Evolutionary conservation across 2,113 vertebrate species (phyloP), one percentile per base, ranked within the genome.

Genomic region (Lepus europaeus): DNA sequence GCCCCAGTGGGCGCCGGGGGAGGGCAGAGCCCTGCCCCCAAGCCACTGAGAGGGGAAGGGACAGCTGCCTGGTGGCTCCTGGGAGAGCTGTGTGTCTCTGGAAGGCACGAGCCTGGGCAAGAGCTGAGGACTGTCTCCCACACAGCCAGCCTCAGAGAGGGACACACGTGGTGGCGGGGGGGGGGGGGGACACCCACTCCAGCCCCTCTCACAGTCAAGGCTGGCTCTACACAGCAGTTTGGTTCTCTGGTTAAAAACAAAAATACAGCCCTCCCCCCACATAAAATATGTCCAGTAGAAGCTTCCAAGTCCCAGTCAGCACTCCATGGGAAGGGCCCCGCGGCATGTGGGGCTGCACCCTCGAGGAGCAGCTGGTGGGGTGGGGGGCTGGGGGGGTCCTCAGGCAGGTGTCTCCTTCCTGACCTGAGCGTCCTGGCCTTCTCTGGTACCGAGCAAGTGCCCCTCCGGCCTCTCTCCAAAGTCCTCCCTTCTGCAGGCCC

Each of bases 241-340:
- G 64, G 70, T 79, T 94, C 91, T 85, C 83, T 86, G 79, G 89
- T 78, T 6, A 45, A 45, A 53, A 81, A 96, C 96, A 94, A 51
- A 79, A 68, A 66, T 79, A 7, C 53, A 27, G 22, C 45, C 11
- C 73, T 39, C 73, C 27, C 20, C 27, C 68, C 51, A 49, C 29
- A 72, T 74, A 91, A 95, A 95, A 87, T 20, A 31, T 10, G 31
- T 72, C 87, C 64, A 14, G 4, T 19, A 27, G 19, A 76, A 89
- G 70, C 29, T 76, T 80, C 64, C 53, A 23, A 76, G 66, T 72
- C 25, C 8, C 86, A 45, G 66, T 53, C 56, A 25, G 23, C 13
- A 6, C 39, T 25, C 87, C n/a, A 22, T 0, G 0, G 0, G 49
- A n/a, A 74, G 31, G 31, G 85, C 29, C 0, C 61, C 1, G 4